Base-by-base conservation (phyloP, 2,797 vertebrate genomes). In the Hipposideros larvatus region DNA sequence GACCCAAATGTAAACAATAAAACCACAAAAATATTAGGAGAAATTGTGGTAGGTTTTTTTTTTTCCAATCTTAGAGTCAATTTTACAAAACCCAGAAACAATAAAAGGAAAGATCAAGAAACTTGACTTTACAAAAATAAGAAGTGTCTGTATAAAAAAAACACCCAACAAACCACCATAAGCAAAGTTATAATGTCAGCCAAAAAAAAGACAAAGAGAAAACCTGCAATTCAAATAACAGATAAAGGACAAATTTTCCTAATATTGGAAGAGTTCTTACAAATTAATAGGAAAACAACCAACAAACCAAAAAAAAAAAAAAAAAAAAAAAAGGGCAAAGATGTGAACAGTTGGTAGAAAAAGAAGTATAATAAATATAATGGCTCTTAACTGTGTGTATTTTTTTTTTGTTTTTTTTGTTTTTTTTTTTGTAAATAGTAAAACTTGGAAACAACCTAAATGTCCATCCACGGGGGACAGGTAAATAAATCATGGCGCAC, bases 61-160 rank as follows among this genome's bases (percentile, higher is more conserved):
- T 34, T 43, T 43, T 4, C 8, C 18, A 11, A 15, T 84, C 16
- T 55, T 74, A 14, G 53, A 41, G 8, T 21, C 43, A 31, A 74
- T 26, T 8, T 48, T 57, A 61, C 16, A 63, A 75, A 90, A 63
- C 9, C 10, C 66, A 89, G 59, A 80, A 21, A 34, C 37, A 63
- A 59, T 34, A 10, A 73, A 88, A 94, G 65, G 28, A 63, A 73
- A 73, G 21, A 65, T 28, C 68, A 84, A 48, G 61, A 78, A 82
- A n/a, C 59, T 22, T 55, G 14, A 79, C 14, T 79, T 75, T 6
- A 87, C 79, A 79, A 92, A 95, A 91, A 77, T 73, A 68, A 78
- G 51, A 87, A 84, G 24, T 46, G 0, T 46, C 43, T 88, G 55
- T 26, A 34, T 26, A 28, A 28, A 43, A n/a, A 89, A 91, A 43